A percentile compares a stretch with the other conserved stretches of the same genome.
phyloP scores from a whole-genome alignment of 2,113 vertebrate genomes.

The Zapornia atra region DNA sequence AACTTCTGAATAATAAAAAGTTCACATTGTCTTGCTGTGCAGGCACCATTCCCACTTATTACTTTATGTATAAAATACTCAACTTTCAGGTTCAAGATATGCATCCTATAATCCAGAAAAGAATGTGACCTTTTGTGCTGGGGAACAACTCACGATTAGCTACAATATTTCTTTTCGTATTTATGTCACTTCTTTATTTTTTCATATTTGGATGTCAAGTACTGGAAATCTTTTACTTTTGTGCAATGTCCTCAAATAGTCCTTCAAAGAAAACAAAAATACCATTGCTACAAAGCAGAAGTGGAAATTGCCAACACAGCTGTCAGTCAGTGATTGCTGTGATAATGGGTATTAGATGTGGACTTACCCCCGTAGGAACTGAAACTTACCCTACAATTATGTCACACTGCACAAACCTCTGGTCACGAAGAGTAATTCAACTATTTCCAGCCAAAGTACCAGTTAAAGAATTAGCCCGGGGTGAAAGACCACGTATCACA shows the following conservation, averaged over 20 bases:
- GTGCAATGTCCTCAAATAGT: background rate
- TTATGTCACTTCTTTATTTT: background rate
- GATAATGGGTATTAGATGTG: background rate
- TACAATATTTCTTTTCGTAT: background rate
- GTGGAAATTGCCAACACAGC: background rate
- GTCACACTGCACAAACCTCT: background rate
- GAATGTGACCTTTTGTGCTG: background rate
- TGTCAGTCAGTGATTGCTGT: background rate
- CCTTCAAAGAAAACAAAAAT: background rate
- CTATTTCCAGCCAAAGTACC: constrained; percentile 10
- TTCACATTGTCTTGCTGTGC: background rate
- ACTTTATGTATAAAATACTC: background rate
- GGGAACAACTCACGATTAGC: background rate
- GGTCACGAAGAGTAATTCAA: background rate
- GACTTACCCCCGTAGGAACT: background rate
- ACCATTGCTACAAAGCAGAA: background rate
- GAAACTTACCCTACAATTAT: background rate
- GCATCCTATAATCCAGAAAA: background rate
- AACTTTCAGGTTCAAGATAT: background rate
- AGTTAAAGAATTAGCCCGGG: constrained; percentile 38
- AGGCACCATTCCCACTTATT: background rate
- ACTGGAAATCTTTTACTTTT: background rate
- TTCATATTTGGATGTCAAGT: background rate
- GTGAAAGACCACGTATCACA: background rate
- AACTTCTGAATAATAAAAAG: background rate